Base-by-base conservation (phyloP, 2,113 vertebrate species). In the Brachyistius frenatus region DNA sequence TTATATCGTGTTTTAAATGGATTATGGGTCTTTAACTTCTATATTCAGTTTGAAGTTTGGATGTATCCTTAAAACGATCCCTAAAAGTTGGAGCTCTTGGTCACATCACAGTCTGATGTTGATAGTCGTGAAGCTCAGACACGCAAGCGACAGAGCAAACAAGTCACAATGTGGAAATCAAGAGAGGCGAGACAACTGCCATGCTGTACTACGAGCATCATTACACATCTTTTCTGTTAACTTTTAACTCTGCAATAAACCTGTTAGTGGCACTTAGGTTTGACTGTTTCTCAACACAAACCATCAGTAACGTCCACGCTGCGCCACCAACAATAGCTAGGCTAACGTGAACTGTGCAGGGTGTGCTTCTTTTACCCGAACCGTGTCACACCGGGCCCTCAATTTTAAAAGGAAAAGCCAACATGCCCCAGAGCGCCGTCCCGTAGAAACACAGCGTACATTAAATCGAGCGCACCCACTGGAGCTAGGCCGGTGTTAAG, bases 251-350 rank as follows among this genome's bases (percentile, higher is more conserved):
- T 9, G 3, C 16, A 7, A n/a, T 33, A 16, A 16, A 66, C 0
- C 7, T 2, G 7, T 36, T 3, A 0, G 0, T 9, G 23, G 23
- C 23, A 23, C 23, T 23, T 10, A 0, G 0, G 2, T 3, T 1
- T 2, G 14, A 3, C 0, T 3, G 23, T 70, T 49, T 32, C 4
- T 5, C 0, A 7, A 7, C 0, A 37, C 6, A 54, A 63, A 30
- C 15, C 5, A 35, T 3, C 2, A 47, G 0, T 58, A 62, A 33
- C 31, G 7, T 13, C 49, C 46, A 68, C 11, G 61, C 41, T 84
- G 57, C 64, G 78, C 69, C 30, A 47, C 5, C 36, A 57, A 85
- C 76, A 76, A 81, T 37, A 70, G 88, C 89, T 84, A 88, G 6
- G 90, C 88, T 91, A 91, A 66, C 64, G 44, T 63, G 2, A 32